Conservation (phyloP, 2,797 vertebrate species). For the Apodemus agrarius region DNA sequence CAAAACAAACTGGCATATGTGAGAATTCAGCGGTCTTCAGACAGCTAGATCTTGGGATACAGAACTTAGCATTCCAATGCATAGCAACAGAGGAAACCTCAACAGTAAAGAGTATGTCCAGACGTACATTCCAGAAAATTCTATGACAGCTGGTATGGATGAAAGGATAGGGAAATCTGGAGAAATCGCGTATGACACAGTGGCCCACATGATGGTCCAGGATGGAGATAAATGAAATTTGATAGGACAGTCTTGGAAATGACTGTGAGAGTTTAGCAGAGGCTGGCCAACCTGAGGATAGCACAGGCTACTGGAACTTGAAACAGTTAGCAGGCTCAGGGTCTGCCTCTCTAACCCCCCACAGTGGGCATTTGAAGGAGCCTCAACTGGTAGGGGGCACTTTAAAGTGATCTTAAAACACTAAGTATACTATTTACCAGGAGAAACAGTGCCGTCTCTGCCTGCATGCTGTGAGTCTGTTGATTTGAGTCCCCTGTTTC, state of each 20-base stretch:
- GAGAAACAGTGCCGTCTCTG: not conserved
- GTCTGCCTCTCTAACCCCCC: too few species aligned
- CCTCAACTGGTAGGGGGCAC: constrained; percentile 21
- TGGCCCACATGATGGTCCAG: rapidly evolving
- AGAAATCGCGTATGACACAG: not conserved
- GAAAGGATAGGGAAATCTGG: rapidly evolving
- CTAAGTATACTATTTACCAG: constrained; percentile 57
- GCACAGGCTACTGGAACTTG: too few species aligned
- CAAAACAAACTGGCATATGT: not conserved
- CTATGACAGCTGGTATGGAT: too few species aligned
- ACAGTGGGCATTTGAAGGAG: not conserved
- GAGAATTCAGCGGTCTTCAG: not conserved
- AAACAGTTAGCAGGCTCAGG: not conserved
- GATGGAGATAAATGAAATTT: not conserved
- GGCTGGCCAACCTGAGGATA: not conserved
- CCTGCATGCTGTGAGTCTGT: not conserved
- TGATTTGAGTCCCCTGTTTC: not conserved
- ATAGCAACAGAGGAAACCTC: not conserved
- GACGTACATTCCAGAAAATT: not conserved
- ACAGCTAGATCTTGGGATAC: not conserved
- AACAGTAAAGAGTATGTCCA: not conserved
- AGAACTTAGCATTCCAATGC: not conserved
- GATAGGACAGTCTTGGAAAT: not conserved
- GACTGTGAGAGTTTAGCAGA: not conserved
- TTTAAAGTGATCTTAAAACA: constrained; percentile 8